phyloP scores from a whole-genome alignment of 2,888 invertebrate species.

The Campoplex nolae region DNA sequence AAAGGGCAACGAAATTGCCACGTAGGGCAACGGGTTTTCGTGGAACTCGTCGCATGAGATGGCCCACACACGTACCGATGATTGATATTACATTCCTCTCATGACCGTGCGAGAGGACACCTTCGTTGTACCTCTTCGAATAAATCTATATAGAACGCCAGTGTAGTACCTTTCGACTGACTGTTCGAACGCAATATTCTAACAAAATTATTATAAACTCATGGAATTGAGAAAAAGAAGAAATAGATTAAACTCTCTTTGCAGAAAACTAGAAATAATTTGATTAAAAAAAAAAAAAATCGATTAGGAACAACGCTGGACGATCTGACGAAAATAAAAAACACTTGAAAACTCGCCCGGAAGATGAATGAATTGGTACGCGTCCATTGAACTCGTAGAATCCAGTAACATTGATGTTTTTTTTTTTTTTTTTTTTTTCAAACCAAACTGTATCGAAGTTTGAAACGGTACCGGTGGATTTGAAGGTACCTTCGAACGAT shows the following conservation, averaged over 20 bases:
- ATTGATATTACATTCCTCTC: constrained; percentile 70
- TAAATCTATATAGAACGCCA: not conserved
- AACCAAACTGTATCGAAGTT: no score
- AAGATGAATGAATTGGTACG: no score
- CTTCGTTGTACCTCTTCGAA: constrained; percentile 2
- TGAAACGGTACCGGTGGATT: not conserved
- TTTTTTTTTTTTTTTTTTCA: no score
- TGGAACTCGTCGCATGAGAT: constrained; percentile 47
- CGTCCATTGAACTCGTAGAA: no score
- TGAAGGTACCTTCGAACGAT: not conserved
- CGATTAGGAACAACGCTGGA: no score
- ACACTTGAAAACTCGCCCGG: not conserved
- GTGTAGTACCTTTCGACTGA: not conserved
- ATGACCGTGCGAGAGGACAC: constrained; percentile 30
- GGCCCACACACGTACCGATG: constrained; percentile 63
- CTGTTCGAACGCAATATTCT: not conserved
- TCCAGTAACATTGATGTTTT: no score
- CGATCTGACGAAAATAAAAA: no score
- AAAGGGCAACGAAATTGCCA: constrained; percentile 59
- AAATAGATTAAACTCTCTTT: no score
- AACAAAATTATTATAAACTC: not conserved
- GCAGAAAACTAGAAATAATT: no score
- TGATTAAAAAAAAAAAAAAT: no score
- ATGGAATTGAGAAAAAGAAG: not conserved
- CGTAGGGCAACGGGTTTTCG: constrained; percentile 62